A percentile compares a stretch with the other conserved stretches of the same genome.
These are phyloP conservation scores for Rousettus madagascariensis DNA, from an alignment of 2,797 vertebrate species.

Conservation along the genomic window DNA sequence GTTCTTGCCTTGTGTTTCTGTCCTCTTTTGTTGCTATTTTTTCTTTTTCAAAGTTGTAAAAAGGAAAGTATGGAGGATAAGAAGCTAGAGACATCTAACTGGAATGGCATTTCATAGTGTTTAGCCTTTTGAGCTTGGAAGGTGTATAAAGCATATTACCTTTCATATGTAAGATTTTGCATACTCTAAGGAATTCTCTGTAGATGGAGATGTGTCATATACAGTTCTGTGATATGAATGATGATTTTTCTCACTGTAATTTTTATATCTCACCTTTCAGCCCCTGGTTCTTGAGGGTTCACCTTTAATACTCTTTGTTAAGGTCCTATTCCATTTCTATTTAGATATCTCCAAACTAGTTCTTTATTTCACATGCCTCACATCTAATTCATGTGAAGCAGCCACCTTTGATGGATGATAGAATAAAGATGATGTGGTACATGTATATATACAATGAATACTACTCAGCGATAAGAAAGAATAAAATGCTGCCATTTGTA, in stretches of 20 bases:
- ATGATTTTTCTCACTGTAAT: neutral
- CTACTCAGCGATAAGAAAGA: too few species aligned
- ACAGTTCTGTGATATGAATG: neutral
- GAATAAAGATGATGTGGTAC: too few species aligned
- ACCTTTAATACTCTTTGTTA: neutral
- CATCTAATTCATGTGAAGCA: neutral
- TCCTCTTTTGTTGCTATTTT: neutral
- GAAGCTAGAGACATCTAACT: neutral
- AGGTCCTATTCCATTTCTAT: neutral
- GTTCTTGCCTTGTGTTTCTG: neutral
- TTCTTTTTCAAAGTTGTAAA: neutral
- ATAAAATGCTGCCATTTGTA: too few species aligned
- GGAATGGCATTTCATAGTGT: neutral
- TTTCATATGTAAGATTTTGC: neutral
- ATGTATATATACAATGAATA: too few species aligned
- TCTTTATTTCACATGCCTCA: neutral
- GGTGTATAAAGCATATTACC: neutral
- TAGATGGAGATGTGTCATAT: rapidly evolving
- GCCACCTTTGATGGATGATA: neutral
- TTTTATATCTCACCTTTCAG: neutral
- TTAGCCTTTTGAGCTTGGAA: neutral
- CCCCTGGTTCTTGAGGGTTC: neutral
- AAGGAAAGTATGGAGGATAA: neutral
- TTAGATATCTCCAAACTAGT: neutral
- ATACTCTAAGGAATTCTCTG: neutral